Evolutionary conservation across 2,888 invertebrate genomes (phyloP), one percentile per base, ranked within the genome.

Genomic region (Pyrrhia umbra): DNA sequence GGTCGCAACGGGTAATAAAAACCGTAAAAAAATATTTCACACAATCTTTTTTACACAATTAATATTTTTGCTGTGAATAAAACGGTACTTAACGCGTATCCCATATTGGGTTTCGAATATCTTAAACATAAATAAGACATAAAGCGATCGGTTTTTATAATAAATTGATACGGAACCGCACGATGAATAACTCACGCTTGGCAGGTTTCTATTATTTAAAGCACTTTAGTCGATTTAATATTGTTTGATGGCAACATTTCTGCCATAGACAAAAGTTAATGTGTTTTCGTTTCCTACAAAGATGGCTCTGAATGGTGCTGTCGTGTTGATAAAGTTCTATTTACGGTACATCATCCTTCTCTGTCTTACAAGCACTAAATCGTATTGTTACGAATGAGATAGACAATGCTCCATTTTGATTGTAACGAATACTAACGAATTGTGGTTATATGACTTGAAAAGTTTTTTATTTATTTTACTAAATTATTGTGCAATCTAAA

Each of bases 391-490:
- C 64, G 83, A 86, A 63, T 82, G 87, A 85, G 84, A 90, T 5
- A 79, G 77, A 57, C 40, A 50, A 87, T 76, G 72, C 81, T 81
- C 82, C 76, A 85, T 85, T 94, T 95, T 93, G 91, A 93, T 89
- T 93, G 85, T 94, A 95, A 95, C 95, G 94, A 90, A 90, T 90
- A 90, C 81, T 94, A 94, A 94, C 95, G 94, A 91, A 91, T 90
- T 88, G 93, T 92, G 92, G 89, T 90, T 89, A 88, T 79, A 89
- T 87, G 86, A 85, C 82, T 86, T 84, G 74, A 82, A 87, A 85
- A 85, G 83, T 85, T 88, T 90, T 88, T 88, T 88, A 90, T 88
- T 90, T 90, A 89, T 90, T 85, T 84, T 88, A 82, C 75, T 66
- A 72, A 79, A 81, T 82, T 81, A 72, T 49, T 82, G 92, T 93